Conservation (phyloP, 1,140 invertebrate genomes). For the Babylonia areolata region DNA sequence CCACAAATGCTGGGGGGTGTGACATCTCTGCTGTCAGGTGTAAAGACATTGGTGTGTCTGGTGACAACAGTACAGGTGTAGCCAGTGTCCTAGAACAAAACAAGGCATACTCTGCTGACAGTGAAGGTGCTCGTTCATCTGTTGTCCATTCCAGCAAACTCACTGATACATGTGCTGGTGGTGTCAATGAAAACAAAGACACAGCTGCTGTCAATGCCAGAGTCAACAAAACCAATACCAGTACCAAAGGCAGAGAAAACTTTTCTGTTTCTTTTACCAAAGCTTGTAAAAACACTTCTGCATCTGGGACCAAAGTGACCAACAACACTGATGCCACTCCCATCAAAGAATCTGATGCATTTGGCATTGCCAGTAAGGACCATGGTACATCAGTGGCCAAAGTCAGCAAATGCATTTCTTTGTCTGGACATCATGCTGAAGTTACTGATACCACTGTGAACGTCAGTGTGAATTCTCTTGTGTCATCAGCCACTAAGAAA, state of each 20-base stretch:
- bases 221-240: background rate
- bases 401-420: background rate
- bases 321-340: background rate
- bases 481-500: background rate
- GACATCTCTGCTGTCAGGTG: too few relatives aligned
- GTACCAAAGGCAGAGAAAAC: background rate
- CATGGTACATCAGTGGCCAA: background rate
- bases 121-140: too few relatives aligned
- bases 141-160: background rate
- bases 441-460: background rate
- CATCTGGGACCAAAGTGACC: background rate
- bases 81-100: background rate
- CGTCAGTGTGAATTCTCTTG: background rate
- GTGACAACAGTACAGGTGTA: background rate
- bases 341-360: background rate
- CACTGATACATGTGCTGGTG: background rate
- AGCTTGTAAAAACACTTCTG: background rate
- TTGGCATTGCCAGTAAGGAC: background rate
- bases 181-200: background rate
- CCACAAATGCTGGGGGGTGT: background rate
- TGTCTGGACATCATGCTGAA: background rate
- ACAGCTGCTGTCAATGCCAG: background rate
- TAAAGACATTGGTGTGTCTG: background rate
- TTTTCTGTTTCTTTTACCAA: background rate
- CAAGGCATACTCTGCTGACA: background rate